These are phyloP conservation scores for Forbesichthys agassizii DNA, from an alignment of 2,113 vertebrate species.

Conservation along the genomic window DNA sequence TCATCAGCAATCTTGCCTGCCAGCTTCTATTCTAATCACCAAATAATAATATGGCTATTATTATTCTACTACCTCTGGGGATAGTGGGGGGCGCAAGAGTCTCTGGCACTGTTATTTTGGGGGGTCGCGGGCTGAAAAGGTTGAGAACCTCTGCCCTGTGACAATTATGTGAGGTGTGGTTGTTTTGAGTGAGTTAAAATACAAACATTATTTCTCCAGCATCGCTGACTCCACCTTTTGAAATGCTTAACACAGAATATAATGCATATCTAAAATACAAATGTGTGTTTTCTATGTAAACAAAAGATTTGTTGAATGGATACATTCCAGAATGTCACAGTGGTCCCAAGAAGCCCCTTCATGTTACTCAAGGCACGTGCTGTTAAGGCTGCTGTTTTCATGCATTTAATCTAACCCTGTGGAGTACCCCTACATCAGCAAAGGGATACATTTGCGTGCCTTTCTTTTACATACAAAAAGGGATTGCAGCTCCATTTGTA, in stretches of 20 bases:
- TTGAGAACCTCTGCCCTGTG: too few relatives aligned
- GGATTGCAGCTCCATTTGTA: constrained; percentile 22
- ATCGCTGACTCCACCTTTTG: too few relatives aligned
- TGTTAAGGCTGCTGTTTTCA: constrained; percentile 6
- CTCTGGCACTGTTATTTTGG: too few relatives aligned
- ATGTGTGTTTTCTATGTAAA: background rate
- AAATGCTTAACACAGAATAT: too few relatives aligned
- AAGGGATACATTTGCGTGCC: constrained; percentile 11
- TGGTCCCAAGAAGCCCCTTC: constrained; percentile 24
- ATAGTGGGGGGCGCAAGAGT: too few relatives aligned
- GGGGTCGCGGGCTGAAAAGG: too few relatives aligned
- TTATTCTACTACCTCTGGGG: too few relatives aligned
- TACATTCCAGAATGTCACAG: constrained; percentile 50
- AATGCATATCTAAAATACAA: background rate
- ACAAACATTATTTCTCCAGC: too few relatives aligned
- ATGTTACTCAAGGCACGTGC: background rate
- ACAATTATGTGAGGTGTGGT: too few relatives aligned
- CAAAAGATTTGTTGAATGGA: constrained; percentile 23
- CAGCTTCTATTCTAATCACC: constrained; percentile 75
- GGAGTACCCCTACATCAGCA: constrained; percentile 13
- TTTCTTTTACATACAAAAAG: background rate
- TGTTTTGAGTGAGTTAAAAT: too few relatives aligned
- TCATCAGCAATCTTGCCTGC: constrained; percentile 93
- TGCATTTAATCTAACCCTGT: constrained; percentile 3
- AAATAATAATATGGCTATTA: too few relatives aligned